Base-by-base conservation (phyloP, 2,797 vertebrate species). In the Oreonectes daqikongensis region DNA sequence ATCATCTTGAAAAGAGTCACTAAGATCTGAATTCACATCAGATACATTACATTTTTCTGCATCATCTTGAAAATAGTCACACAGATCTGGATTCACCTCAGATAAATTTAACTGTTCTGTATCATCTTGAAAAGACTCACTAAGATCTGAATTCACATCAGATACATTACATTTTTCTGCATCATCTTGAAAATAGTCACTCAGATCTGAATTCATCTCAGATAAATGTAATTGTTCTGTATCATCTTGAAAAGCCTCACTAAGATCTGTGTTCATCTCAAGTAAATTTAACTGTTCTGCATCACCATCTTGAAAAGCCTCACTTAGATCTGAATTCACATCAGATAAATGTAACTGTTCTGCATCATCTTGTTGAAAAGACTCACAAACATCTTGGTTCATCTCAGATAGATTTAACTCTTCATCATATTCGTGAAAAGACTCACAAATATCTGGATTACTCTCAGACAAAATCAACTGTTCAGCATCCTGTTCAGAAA, bases 401-500 rank as follows among this genome's bases (percentile, higher is more conserved):
- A 24, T 50, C n/a, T 60, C 28, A 0, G 26, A 20, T 38, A 76
- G 46, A 61, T n/a, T 11, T 0, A 38, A 35, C 44, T 69, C 26
- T n/a, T 38, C 65, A 69, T 50, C 42, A 40, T 69, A 42, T 76
- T 26, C 53, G 10, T 69, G 53, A 40, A 69, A 61, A 50, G 44
- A 20, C 26, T 40, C 55, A 24, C 44, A 61, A 52, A 18, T 15
- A 60, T 60, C 28, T 9, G 50, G 44, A 4, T 32, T 77, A 4
- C 63, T 50, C 17, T 69, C 44, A 8, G 44, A 77, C 14, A 63
- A 30, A 20, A 38, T 10, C 38, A 66, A 75, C 2, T 48, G 55
- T 38, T 84, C 78, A 11, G 50, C 22, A 35, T 72, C 68, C 0
- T 70, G 52, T 68, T 78, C 72, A 40, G 32, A 71, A 38, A 4